Evolutionary conservation across 2,113 vertebrate species (phyloP).

Genomic region (Rhagologus leucostigma): DNA sequence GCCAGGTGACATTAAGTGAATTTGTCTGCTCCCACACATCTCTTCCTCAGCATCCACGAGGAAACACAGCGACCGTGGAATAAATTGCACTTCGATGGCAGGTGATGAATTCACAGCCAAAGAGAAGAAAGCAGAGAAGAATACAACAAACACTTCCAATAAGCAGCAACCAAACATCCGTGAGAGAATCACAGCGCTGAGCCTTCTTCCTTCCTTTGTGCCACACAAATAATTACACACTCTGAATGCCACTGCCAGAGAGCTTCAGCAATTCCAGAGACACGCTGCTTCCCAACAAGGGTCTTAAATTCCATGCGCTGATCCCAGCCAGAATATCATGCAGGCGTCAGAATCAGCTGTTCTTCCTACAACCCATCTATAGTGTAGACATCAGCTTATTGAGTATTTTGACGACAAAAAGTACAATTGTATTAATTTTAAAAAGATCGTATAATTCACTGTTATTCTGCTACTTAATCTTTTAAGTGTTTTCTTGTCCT

Average conservation of each 20-base stretch:
- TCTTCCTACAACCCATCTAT: not conserved
- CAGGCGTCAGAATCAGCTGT: not conserved
- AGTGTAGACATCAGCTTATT: not conserved
- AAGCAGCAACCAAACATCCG: not conserved
- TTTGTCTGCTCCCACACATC: not conserved
- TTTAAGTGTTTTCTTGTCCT: not conserved
- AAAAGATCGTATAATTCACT: not conserved
- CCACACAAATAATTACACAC: not conserved
- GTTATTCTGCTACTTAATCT: not conserved
- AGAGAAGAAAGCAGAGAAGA: not conserved
- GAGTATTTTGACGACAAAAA: not conserved
- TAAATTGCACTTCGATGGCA: not conserved
- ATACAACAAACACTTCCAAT: not conserved
- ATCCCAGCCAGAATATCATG: not conserved
- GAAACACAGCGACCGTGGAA: not conserved
- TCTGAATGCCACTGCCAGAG: not conserved
- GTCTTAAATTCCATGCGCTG: not conserved
- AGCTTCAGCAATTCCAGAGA: not conserved
- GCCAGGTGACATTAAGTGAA: not conserved
- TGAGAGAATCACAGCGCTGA: not conserved
- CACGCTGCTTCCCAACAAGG: not conserved
- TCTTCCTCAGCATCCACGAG: not conserved
- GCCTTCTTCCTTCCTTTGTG: not conserved
- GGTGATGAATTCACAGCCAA: not conserved
- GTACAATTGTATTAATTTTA: not conserved